Conservation (phyloP, 2,888 invertebrate species). For the Isotomurus palustris region DNA sequence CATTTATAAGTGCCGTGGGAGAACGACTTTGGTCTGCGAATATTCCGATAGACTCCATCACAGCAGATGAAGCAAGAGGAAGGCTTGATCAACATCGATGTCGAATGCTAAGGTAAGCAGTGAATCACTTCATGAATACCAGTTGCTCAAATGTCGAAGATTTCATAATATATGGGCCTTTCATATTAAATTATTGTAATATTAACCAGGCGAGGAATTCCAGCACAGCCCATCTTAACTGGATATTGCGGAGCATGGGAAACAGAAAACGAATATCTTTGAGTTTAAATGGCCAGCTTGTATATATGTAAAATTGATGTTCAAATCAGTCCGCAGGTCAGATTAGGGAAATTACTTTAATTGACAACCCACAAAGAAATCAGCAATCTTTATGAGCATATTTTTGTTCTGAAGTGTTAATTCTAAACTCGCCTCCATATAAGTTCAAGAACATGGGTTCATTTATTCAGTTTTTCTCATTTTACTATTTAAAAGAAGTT, state of each 20-base stretch:
- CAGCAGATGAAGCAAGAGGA: slow-evolving; percentile 54
- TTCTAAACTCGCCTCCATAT: too few species aligned
- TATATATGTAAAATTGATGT: too few species aligned
- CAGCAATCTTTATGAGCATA: too few species aligned
- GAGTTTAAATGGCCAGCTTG: too few species aligned
- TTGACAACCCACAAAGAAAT: too few species aligned
- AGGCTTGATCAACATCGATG: slow-evolving; percentile 70
- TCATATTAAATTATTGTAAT: background rate
- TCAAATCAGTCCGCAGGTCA: too few species aligned
- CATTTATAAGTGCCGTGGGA: slow-evolving; percentile 77
- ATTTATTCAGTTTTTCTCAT: too few species aligned
- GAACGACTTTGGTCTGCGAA: slow-evolving; percentile 73
- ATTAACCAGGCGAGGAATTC: slow-evolving; percentile 57
- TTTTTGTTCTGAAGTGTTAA: too few species aligned
- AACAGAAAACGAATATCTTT: slow-evolving; percentile 11
- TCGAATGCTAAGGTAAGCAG: slow-evolving; percentile 56
- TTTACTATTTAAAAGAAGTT: too few species aligned
- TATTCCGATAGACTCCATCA: slow-evolving; percentile 48
- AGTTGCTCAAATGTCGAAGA: too few species aligned
- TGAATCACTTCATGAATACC: background rate
- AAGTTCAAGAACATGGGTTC: too few species aligned
- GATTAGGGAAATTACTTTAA: too few species aligned
- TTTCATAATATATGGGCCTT: background rate
- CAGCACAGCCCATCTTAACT: slow-evolving; percentile 57
- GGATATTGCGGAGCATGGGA: slow-evolving; percentile 38